These are phyloP conservation scores for Harmothoe impar DNA, from an alignment of 2,888 invertebrate species.

Conservation along the genomic window DNA sequence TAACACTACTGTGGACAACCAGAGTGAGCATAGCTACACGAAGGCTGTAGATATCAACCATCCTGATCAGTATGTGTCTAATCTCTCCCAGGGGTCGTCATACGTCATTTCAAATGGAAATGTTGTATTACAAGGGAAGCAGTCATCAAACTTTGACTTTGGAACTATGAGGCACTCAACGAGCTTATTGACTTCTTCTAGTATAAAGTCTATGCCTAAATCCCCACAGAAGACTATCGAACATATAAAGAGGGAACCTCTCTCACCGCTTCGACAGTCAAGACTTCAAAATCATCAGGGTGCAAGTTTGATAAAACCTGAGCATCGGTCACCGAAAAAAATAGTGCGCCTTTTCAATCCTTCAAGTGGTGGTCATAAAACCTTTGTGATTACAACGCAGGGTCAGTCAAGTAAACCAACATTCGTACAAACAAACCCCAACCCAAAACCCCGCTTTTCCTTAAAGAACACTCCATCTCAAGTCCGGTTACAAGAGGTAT, in stretches of 20 bases:
- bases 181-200: not conserved
- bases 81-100: not conserved
- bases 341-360: slow-evolving; percentile 21
- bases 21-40: slow-evolving; percentile 7
- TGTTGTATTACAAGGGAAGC: not conserved
- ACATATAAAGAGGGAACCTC: not conserved
- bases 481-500: too few relatives aligned
- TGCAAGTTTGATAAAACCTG: not conserved
- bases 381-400: slow-evolving; percentile 19
- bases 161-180: not conserved
- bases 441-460: not conserved
- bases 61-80: not conserved
- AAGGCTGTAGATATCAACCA: not conserved
- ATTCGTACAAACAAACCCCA: not conserved
- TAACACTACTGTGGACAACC: not conserved
- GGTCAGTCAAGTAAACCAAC: slow-evolving; percentile 9
- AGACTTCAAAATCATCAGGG: not conserved
- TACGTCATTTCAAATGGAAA: not conserved
- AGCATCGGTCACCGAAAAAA: not conserved
- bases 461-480: too few relatives aligned
- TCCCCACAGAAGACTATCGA: not conserved
- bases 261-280: not conserved
- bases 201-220: not conserved
- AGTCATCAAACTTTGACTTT: not conserved
- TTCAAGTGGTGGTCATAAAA: slow-evolving; percentile 31